Evolutionary conservation across 2,888 invertebrate species (phyloP), one percentile per base, ranked within the genome.

Genomic region (Trichopria drosophilae): DNA sequence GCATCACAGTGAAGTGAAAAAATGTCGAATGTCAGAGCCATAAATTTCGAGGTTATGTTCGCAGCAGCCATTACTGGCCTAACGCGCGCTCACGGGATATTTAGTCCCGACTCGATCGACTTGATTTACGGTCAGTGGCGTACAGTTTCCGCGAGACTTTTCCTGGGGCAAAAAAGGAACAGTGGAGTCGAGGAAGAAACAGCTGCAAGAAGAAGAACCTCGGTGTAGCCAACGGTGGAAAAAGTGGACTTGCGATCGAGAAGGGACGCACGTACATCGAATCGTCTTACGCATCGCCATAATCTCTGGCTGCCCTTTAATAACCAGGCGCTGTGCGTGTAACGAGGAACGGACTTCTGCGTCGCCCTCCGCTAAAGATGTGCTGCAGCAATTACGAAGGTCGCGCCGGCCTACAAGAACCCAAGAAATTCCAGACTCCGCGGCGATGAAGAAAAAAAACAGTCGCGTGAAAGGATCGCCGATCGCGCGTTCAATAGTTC

Each of bases 271-370:
- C 36, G 46, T 58, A 64, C 61, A 63, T 46, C 59, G 61, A 62
- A 62, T 64, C 67, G 64, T 64, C 66, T 67, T 66, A 65, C 63
- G 48, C 62, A 58, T 60, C 61, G 65, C 65, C 64, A 67, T 66
- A 68, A 71, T 69, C 69, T 69, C 67, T 71, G 69, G 69, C 66
- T 67, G 69, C 67, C 67, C 59, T 63, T 64, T 71, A 69, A 71
- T 69, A 66, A 71, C 61, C 62, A 62, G 61, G 62, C 63, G 60
- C 58, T 61, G 57, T 59, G 59, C 47, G 58, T 62, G 63, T 57
- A 49, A 50, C 53, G 51, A 31, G 45, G 53, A 29, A 47, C n/a
- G n/a, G n/a, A n/a, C n/a, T n/a, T n/a, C n/a, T n/a, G n/a, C 57
- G 51, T 42, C 45, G 54, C 43, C 51, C 51, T 46, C 42, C 39